Base-by-base conservation (phyloP, 2,113 vertebrate species). In the Lamprologus lemairii region DNA sequence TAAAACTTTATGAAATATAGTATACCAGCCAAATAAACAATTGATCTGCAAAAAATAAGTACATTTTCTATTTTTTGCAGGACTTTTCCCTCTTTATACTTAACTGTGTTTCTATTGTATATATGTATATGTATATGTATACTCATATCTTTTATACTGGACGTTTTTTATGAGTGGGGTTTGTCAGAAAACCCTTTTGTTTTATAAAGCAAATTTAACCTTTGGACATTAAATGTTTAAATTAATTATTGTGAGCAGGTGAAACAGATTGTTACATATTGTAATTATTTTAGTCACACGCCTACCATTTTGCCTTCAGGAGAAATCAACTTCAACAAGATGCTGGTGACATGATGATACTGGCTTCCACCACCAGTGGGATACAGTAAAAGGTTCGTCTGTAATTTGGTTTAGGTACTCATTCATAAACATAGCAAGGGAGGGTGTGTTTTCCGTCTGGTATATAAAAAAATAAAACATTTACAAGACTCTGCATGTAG, bases 271-370 rank as follows among this genome's bases (percentile, higher is more conserved):
- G 86, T 83, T 85, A 19, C 53, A 35, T 33, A 35, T 33, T 87
- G 83, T 54, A 21, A 81, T 87, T 83, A 91, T 92, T 90, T 84
- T 65, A 14, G 51, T 87, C 83, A 79, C 83, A 87, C 65, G 60
- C 55, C 53, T 81, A 85, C 85, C 80, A 85, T 90, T 80, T 80
- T 73, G 49, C 49, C 81, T 84, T 92, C 57, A 80, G 79, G 68
- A 87, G 51, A 83, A 57, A 60, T n/a, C 57, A 33, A 47, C 85
- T 87, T 71, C 81, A 83, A 88, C 78, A 55, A 87, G 53, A 86
- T 53, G 6, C 53, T 84, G 31, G 51, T 26, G 80, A 58, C 75
- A 49, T 49, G 73, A 63, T 80, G 60, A 51, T 53, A 86, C 85
- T 45, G 5, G 7, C 68, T 68, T 68, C 6, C 11, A 55, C 55